phyloP scores from a whole-genome alignment of 2,797 vertebrate species.

The Anableps anableps region DNA sequence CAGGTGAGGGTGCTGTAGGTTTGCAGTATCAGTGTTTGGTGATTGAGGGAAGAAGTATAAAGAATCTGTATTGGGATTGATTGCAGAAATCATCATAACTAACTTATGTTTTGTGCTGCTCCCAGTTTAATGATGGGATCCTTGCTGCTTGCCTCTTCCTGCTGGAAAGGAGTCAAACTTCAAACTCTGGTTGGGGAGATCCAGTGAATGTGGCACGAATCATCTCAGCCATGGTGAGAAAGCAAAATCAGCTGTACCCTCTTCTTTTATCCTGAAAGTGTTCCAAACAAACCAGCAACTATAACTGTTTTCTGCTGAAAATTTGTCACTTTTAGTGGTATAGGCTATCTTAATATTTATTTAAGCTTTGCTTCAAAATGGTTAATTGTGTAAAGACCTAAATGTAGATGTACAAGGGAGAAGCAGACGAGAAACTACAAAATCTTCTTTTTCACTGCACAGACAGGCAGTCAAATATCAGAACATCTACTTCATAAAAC shows the following conservation, averaged over 20 bases:
- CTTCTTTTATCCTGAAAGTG: neutral
- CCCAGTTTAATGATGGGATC: constrained; percentile 84
- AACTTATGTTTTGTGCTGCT: neutral
- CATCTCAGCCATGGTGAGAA: constrained; percentile 89
- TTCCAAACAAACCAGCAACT: neutral
- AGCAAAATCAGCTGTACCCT: neutral
- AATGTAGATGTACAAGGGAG: neutral
- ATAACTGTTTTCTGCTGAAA: neutral
- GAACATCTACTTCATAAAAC: neutral
- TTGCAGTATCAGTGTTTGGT: neutral
- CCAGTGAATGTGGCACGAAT: constrained; percentile 85
- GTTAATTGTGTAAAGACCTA: neutral
- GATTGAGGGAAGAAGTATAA: too few relatives aligned
- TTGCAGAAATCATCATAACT: neutral
- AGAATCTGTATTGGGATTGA: too few relatives aligned
- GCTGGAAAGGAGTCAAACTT: constrained; percentile 83
- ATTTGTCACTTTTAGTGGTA: neutral
- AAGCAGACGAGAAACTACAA: neutral
- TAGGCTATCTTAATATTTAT: neutral
- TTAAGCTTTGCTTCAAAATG: neutral
- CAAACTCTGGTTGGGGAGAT: constrained; percentile 83
- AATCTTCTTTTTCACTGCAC: neutral
- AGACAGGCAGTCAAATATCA: neutral
- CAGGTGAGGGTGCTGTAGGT: constrained; percentile 76
- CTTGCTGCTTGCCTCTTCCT: constrained; percentile 84